Evolutionary conservation across 35 echinoderm and acorn worm species (phyloP).

Genomic region (Patiria miniata): DNA sequence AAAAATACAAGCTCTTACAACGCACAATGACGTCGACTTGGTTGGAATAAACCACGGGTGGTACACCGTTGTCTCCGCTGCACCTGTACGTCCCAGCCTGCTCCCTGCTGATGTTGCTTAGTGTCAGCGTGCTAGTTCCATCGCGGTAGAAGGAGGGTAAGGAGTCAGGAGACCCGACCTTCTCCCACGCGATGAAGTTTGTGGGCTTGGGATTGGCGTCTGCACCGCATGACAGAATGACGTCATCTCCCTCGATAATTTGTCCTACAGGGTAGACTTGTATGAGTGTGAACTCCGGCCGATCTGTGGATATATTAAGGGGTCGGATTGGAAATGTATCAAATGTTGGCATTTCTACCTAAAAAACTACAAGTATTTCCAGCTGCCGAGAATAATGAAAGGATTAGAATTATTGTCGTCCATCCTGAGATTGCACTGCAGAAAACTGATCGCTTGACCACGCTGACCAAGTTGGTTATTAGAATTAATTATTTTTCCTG

Average conservation of each 20-base stretch:
- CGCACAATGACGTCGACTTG: too few relatives aligned
- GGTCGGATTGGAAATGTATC: too few relatives aligned
- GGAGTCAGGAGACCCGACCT: background rate
- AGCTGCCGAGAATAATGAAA: too few relatives aligned
- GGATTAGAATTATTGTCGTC: too few relatives aligned
- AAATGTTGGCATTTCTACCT: too few relatives aligned
- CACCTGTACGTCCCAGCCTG: background rate
- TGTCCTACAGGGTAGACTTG: background rate
- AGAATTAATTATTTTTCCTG: too few relatives aligned
- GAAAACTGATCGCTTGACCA: too few relatives aligned
- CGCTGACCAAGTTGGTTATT: too few relatives aligned
- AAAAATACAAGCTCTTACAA: too few relatives aligned
- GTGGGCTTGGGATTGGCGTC: background rate
- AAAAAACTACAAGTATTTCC: too few relatives aligned
- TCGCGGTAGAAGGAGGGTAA: background rate
- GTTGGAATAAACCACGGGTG: background rate
- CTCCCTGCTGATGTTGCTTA: background rate
- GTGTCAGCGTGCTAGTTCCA: conserved; percentile 1
- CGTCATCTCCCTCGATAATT: background rate
- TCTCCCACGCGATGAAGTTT: conserved; percentile 6
- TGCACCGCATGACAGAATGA: background rate
- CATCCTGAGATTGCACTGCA: too few relatives aligned
- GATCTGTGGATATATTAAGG: background rate
- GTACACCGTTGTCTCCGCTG: background rate
- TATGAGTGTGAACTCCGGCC: background rate